phyloP scores from a whole-genome alignment of 2,113 vertebrate genomes.

The Nannospalax galili region DNA sequence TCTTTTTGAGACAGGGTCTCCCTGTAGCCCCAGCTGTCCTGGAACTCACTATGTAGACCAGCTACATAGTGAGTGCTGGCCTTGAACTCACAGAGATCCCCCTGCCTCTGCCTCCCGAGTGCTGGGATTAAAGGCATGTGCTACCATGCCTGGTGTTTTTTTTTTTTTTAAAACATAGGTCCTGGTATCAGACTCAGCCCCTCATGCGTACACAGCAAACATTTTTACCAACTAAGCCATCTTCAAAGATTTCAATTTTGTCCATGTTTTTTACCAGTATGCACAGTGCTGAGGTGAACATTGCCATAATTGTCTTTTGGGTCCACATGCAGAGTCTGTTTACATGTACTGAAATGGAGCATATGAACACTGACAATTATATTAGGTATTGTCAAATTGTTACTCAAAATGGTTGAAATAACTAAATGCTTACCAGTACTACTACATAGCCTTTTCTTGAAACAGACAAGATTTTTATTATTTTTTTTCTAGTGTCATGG shows the following conservation, averaged over 20 bases:
- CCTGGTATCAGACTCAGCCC: not conserved
- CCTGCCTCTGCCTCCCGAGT: too few species aligned
- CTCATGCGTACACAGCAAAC: not conserved
- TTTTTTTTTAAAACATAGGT: not conserved
- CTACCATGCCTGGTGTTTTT: too few species aligned
- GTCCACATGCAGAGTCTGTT: not conserved
- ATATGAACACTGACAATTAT: not conserved
- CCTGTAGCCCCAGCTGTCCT: too few species aligned
- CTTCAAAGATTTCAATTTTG: not conserved
- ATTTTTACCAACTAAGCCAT: not conserved
- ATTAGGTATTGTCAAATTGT: not conserved
- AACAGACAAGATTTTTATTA: not conserved
- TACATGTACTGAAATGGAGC: not conserved
- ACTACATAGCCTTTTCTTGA: not conserved
- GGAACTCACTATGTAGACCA: too few species aligned
- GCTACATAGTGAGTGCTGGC: too few species aligned
- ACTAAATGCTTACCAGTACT: not conserved
- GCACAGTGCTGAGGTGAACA: not conserved
- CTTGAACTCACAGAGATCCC: too few species aligned
- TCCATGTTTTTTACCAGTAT: not conserved
- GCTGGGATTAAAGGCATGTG: too few species aligned
- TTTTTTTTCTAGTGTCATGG: not conserved
- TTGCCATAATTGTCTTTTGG: not conserved
- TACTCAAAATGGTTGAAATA: not conserved
- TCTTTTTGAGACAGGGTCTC: too few species aligned